Conservation (phyloP, 2,797 vertebrate genomes). For the Merluccius polli region DNA sequence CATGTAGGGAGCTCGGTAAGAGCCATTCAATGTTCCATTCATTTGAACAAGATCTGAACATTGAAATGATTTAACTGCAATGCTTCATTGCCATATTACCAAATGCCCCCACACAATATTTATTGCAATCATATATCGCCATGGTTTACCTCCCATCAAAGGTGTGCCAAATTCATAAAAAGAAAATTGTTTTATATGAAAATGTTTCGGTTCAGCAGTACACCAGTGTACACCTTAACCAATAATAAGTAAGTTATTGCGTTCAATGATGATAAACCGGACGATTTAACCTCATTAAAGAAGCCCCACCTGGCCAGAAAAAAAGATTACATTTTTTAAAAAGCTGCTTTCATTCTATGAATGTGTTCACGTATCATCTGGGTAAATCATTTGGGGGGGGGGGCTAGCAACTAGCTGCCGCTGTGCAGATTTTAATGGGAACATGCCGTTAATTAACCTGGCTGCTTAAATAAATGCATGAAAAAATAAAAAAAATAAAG, state of each 20-base stretch:
- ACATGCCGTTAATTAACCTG: conserved; percentile 28
- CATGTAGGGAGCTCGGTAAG: neutral
- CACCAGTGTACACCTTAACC: too few species aligned
- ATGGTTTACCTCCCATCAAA: too few species aligned
- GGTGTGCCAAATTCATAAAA: too few species aligned
- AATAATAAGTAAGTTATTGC: neutral
- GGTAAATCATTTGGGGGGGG: neutral
- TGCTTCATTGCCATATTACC: too few species aligned
- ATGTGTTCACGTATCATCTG: neutral
- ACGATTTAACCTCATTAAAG: neutral
- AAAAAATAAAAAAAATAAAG: conserved; percentile 21
- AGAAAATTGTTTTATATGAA: too few species aligned
- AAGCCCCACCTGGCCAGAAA: neutral
- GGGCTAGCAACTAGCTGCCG: neutral
- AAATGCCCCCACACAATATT: too few species aligned
- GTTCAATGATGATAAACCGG: neutral
- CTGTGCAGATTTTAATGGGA: neutral
- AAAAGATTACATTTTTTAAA: neutral
- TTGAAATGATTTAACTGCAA: too few species aligned
- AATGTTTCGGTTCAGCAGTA: too few species aligned
- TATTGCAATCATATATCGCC: too few species aligned
- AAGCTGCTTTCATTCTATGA: neutral
- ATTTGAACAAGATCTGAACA: neutral
- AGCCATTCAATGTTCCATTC: neutral
- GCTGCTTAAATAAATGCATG: conserved; percentile 48